Percentiles rank a stretch among this genome's conserved stretches.
phyloP scores from a whole-genome alignment of 2,113 vertebrate genomes.

The Cnemophilus loriae region DNA sequence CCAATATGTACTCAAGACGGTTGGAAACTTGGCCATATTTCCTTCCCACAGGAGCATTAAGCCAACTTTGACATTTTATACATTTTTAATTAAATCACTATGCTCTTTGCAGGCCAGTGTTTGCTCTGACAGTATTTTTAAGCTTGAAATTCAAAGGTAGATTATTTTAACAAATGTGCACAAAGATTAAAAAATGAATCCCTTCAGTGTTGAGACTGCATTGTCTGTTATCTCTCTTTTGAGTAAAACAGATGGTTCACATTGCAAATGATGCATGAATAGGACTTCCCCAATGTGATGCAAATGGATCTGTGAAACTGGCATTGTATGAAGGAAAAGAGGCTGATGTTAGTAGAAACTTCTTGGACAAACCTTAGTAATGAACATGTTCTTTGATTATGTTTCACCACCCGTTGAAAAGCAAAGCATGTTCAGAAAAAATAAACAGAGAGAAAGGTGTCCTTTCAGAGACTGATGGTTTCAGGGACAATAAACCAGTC shows the following conservation, averaged over 20 bases:
- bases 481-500: neutral
- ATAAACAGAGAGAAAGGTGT: neutral
- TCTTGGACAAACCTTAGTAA: neutral
- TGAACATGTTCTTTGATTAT: neutral
- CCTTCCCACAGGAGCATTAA: neutral
- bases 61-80: neutral
- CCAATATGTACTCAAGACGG: neutral
- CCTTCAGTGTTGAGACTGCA: neutral
- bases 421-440: neutral
- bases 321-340: neutral
- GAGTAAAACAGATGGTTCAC: conserved; percentile 51
- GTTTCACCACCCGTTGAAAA: neutral
- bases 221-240: conserved; percentile 49
- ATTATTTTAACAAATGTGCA: conserved; percentile 29
- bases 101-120: neutral
- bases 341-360: neutral
- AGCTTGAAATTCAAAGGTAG: conserved; percentile 23
- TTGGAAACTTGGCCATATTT: neutral
- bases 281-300: neutral
- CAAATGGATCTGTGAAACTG: neutral
- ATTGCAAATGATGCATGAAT: conserved; percentile 51
- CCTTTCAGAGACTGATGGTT: neutral
- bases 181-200: neutral
- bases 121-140: conserved; percentile 19
- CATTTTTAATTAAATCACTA: conserved; percentile 16